Evolutionary conservation across 1,140 invertebrate species (phyloP).

Genomic region (Cotesia typhae): DNA sequence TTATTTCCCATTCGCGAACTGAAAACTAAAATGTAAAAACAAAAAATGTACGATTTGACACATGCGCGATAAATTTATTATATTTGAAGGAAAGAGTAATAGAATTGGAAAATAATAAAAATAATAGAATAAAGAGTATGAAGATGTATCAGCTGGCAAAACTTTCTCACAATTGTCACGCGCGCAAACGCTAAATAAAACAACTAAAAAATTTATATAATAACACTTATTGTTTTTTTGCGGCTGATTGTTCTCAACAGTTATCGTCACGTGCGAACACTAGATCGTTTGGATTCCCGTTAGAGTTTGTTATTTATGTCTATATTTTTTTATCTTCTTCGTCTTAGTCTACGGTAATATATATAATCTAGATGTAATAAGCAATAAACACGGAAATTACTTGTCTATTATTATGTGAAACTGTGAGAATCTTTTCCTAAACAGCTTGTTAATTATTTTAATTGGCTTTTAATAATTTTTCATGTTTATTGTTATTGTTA

Average conservation of each 20-base stretch:
- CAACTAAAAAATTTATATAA: conserved; percentile 7
- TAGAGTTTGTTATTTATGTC: conserved; percentile 5
- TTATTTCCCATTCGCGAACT: too few species aligned
- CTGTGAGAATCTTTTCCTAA: neutral
- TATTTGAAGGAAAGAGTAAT: neutral
- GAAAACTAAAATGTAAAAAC: too few species aligned
- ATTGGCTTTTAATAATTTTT: too few species aligned
- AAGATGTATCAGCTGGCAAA: neutral
- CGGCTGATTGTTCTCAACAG: conserved; percentile 29
- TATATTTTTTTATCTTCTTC: neutral
- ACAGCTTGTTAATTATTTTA: too few species aligned
- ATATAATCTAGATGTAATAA: neutral
- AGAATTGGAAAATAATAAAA: neutral
- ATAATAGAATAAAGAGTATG: neutral
- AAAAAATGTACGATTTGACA: too few species aligned
- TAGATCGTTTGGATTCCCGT: conserved; percentile 14
- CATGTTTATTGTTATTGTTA: too few species aligned
- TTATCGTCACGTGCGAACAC: conserved; percentile 32
- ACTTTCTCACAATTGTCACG: conserved; percentile 32
- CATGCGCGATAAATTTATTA: neutral
- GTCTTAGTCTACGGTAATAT: neutral
- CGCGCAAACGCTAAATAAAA: neutral
- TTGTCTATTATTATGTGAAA: neutral
- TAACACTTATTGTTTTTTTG: conserved; percentile 25
- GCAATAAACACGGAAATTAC: neutral